These are phyloP conservation scores for Xiphophorus couchianus DNA, from an alignment of 2,113 vertebrate genomes.

Conservation along the genomic window DNA sequence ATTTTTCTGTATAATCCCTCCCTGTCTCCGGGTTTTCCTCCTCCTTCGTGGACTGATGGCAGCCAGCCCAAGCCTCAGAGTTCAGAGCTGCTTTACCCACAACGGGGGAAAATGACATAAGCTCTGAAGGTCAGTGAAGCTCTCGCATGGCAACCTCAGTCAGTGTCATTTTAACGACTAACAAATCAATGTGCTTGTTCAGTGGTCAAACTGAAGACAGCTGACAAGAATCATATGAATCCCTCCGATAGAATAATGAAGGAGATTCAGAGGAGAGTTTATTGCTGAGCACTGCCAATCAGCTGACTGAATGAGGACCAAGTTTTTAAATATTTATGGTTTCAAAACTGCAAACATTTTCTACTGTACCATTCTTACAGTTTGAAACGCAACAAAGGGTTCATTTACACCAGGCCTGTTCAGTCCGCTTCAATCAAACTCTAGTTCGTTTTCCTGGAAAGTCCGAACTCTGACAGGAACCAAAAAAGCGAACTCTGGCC, in stretches of 20 bases:
- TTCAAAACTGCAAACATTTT: slow-evolving; percentile 11
- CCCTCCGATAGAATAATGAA: slow-evolving; percentile 14
- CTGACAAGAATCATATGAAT: slow-evolving; percentile 46
- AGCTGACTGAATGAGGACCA: not conserved
- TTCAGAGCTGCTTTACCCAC: not conserved
- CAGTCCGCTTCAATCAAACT: too few species aligned
- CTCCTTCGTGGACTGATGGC: not conserved
- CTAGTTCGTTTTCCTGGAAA: too few species aligned
- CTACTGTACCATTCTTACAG: not conserved
- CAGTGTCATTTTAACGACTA: slow-evolving; percentile 21
- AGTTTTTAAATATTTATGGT: not conserved
- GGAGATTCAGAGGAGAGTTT: slow-evolving; percentile 31
- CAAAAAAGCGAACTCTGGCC: too few species aligned
- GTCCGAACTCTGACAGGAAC: too few species aligned
- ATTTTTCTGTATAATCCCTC: slow-evolving; percentile 16
- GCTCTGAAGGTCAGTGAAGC: not conserved
- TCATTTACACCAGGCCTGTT: too few species aligned
- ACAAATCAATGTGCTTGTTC: slow-evolving; percentile 46
- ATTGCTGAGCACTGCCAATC: not conserved
- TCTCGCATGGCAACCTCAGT: slow-evolving; percentile 26
- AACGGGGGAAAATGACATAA: not conserved
- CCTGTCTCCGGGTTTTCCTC: not conserved
- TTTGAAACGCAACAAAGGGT: not conserved
- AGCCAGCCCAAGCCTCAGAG: not conserved
- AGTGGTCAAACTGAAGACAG: not conserved